Conservation (phyloP, 2,888 invertebrate genomes). For the Cyclophora albipunctata region DNA sequence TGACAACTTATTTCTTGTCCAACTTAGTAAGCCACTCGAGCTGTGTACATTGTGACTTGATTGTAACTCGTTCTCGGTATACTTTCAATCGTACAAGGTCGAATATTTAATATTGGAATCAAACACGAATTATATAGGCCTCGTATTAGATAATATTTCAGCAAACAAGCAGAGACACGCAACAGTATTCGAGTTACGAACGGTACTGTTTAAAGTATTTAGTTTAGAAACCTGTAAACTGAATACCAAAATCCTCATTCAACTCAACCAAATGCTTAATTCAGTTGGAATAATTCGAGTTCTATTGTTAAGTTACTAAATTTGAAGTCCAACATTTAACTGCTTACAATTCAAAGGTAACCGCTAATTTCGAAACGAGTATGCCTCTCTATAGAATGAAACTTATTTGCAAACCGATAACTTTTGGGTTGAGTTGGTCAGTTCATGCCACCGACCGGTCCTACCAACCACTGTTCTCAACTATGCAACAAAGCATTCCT, state of each 20-base stretch:
- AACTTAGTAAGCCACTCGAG: conserved; percentile 61
- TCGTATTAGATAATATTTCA: neutral
- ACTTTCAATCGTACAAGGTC: conserved; percentile 22
- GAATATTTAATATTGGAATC: conserved; percentile 1
- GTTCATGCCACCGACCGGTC: conserved; percentile 41
- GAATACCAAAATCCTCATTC: conserved; percentile 64
- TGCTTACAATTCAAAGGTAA: conserved; percentile 74
- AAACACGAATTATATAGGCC: too few relatives aligned
- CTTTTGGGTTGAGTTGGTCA: conserved; percentile 57
- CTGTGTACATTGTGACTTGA: conserved; percentile 56
- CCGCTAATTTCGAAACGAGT: conserved; percentile 70
- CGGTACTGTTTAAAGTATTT: conserved; percentile 54
- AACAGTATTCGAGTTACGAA: conserved; percentile 44
- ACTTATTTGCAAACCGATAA: conserved; percentile 72
- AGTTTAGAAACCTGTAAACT: conserved; percentile 58
- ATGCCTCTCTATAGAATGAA: conserved; percentile 60
- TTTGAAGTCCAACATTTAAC: conserved; percentile 70
- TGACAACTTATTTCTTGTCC: conserved; percentile 74
- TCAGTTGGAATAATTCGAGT: conserved; percentile 69
- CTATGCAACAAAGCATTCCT: conserved; percentile 57
- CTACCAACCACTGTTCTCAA: conserved; percentile 42
- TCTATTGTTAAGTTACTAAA: conserved; percentile 71
- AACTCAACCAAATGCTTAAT: conserved; percentile 65
- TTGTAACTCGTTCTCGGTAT: conserved; percentile 36
- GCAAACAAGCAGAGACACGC: conserved; percentile 24